Percentiles rank a stretch among this genome's conserved stretches.
phyloP scores from a whole-genome alignment of 2,113 vertebrate species.

The Atherinomorus stipes region DNA sequence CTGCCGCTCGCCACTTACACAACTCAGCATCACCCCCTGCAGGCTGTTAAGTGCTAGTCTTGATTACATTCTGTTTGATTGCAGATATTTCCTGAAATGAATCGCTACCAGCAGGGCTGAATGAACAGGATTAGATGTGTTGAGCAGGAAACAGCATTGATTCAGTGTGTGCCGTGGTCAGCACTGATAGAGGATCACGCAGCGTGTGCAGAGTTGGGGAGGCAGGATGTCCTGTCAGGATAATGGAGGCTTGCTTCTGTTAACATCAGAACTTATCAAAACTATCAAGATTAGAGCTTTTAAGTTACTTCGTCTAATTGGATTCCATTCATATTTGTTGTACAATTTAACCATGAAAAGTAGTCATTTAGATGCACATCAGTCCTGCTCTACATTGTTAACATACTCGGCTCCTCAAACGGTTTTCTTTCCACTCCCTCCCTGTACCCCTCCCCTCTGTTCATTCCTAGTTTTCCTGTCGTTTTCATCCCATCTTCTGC shows the following conservation, averaged over 20 bases:
- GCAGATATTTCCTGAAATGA: constrained; percentile 19
- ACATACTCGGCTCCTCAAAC: constrained; percentile 39
- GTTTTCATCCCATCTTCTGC: constrained; percentile 41
- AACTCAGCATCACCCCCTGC: constrained; percentile 62
- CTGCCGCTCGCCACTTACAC: background rate
- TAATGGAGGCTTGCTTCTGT: constrained; percentile 40
- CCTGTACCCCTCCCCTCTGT: constrained; percentile 25
- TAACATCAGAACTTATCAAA: constrained; percentile 26
- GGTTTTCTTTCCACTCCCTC: constrained; percentile 40
- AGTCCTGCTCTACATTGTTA: constrained; percentile 2
- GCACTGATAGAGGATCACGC: constrained; percentile 33
- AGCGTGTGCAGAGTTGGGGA: constrained; percentile 22
- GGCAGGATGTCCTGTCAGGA: constrained; percentile 59
- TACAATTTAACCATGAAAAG: constrained; percentile 5
- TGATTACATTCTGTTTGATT: background rate
- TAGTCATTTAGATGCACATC: constrained; percentile 2
- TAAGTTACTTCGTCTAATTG: constrained; percentile 16
- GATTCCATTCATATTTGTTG: constrained; percentile 21
- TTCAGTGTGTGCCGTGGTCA: constrained; percentile 45
- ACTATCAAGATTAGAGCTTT: constrained; percentile 15
- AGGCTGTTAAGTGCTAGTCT: constrained; percentile 15
- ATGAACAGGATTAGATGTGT: constrained; percentile 36
- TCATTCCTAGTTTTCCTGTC: constrained; percentile 40
- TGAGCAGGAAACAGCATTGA: constrained; percentile 45
- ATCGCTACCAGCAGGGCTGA: constrained; percentile 13